phyloP scores from a whole-genome alignment of 2,888 invertebrate genomes.

The Zeuzera pyrina region DNA sequence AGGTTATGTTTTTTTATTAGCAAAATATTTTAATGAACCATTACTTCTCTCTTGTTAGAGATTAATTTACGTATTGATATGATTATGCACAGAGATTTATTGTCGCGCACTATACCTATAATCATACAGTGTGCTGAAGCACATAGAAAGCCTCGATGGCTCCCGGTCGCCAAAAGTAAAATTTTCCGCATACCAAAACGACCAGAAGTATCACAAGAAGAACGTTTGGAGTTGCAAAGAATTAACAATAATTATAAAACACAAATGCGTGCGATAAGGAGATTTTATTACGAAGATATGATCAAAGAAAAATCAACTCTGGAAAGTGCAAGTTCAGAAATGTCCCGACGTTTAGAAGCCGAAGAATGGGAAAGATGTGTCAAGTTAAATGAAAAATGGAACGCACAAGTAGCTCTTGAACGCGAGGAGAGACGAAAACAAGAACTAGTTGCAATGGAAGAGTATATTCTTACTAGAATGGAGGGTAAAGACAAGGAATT shows the following conservation, averaged over 20 bases:
- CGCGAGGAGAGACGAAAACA: slow-evolving; percentile 72
- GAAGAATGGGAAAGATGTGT: slow-evolving; percentile 76
- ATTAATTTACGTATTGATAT: no score
- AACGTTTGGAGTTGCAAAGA: slow-evolving; percentile 76
- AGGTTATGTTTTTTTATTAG: no score
- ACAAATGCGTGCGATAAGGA: slow-evolving; percentile 68
- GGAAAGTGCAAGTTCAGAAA: slow-evolving; percentile 67
- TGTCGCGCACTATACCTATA: slow-evolving; percentile 45
- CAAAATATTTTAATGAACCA: no score
- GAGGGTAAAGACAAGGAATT: slow-evolving; percentile 41
- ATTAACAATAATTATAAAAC: slow-evolving; percentile 81
- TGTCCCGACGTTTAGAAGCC: slow-evolving; percentile 71
- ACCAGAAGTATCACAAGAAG: slow-evolving; percentile 74
- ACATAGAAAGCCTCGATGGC: slow-evolving; percentile 83
- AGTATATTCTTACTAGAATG: slow-evolving; percentile 56
- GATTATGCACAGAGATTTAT: slow-evolving; percentile 27
- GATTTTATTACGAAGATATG: slow-evolving; percentile 69
- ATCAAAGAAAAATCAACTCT: slow-evolving; percentile 60
- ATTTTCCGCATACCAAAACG: slow-evolving; percentile 79
- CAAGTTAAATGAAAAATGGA: slow-evolving; percentile 80
- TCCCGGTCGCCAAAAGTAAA: slow-evolving; percentile 86
- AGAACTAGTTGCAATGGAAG: slow-evolving; percentile 58
- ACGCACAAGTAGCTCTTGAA: slow-evolving; percentile 71
- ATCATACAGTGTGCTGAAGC: slow-evolving; percentile 46
- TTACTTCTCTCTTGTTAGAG: no score